Base-by-base conservation (phyloP, 2,797 vertebrate species). In the Paramormyrops hopkinsi region DNA sequence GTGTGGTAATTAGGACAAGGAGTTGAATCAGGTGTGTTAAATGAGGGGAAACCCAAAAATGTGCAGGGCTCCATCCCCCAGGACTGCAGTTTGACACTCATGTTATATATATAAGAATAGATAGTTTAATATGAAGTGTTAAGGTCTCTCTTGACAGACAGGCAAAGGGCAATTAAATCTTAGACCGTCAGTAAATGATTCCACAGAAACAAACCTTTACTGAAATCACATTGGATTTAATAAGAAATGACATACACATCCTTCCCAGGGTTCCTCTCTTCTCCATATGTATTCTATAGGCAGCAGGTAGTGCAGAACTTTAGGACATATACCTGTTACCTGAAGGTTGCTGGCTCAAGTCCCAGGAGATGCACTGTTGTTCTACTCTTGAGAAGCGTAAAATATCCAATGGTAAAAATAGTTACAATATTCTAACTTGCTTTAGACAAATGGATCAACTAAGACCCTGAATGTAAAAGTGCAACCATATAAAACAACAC, bases 181-280 rank as follows among this genome's bases (percentile, higher is more conserved):
- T 87, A 44, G 7, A 62, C 19, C 44, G 86, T 56, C 86, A 59
- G 51, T 62, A 87, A 87, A 87, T 87, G 29, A 87, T 87, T 59
- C 86, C 14, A 59, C 53, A 56, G 29, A 44, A 62, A 87, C 8
- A 1, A 87, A 19, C 29, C 41, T 41, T 54, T 62, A 44, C 50
- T 29, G 56, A 41, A 87, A 87, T 87, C 86, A 59, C 19, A 22
- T 17, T 29, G 14, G 6, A 33, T 86, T 87, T 87, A 87, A 87
- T n/a, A 41, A 62, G 37, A 59, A 59, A 87, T 44, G 29, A 59
- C 37, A 54, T 19, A 22, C 22, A 87, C 53, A 56, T 4, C 6
- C 8, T 44, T 59, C 5, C 5, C 19, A 86, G 8, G 17, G 33
- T 22, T 59, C 29, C 50, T 33, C 25, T 53, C 0, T 54, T 37